Base-by-base conservation (phyloP, 2,113 vertebrate genomes). In the Tauraco erythrolophus region DNA sequence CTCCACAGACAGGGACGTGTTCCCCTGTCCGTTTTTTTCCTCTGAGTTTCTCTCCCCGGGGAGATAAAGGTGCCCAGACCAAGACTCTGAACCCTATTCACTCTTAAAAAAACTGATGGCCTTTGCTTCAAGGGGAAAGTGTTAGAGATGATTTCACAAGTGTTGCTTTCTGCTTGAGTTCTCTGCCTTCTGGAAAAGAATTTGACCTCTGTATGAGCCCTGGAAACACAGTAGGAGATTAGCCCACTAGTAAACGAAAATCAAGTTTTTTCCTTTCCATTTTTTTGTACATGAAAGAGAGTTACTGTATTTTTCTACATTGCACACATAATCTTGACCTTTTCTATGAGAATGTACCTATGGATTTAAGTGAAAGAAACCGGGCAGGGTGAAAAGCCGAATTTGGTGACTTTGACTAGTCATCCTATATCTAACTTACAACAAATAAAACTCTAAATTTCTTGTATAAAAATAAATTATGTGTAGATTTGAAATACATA, bases 1-100 rank as follows among this genome's bases (percentile, higher is more conserved):
- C 10, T 23, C 17, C 11, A 19, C 5, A 14, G 16, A 31, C 11
- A 25, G 11, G 19, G n/a, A 21, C 3, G 11, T 9, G 70, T 31
- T 43, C 15, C 14, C 35, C 9, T 16, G 14, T 9, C 28, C 5
- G 4, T 9, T 7, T 31, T 56, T 56, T 7, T 58, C 54, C 9
- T 4, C 5, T 0, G 0, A 7, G 2, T 13, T 50, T 6, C 21
- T 64, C 25, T 53, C 9, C 4, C 12, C 18, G 18, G 1, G 14
- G 7, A 23, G 8, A 5, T 16, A 28, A 3, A 19, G 23, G 7
- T 16, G 16, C 19, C 5, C 14, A 23, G 10, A 13, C 22, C 4
- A 46, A 65, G 45, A 14, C 14, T 28, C 2, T 18, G 18, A 51
- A 7, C 0, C 4, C 19, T 2, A 18, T 13, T 33, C 9, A 37